These are phyloP conservation scores for Heliconius ethilla DNA, from an alignment of 2,888 invertebrate genomes.

Conservation along the genomic window DNA sequence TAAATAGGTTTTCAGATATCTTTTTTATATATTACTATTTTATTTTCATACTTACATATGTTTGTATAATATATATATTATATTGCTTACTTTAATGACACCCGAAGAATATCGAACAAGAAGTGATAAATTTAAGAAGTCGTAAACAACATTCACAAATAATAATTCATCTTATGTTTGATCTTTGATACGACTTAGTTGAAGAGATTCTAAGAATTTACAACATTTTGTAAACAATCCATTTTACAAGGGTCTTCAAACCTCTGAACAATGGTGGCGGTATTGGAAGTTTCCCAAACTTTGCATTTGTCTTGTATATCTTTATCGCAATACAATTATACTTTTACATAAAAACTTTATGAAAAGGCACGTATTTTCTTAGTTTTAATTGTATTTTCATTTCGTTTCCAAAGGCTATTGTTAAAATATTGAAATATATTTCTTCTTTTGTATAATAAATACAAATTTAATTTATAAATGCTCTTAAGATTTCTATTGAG, in stretches of 20 bases:
- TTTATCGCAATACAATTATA: constrained; percentile 31
- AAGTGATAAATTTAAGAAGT: constrained; percentile 26
- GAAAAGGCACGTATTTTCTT: constrained; percentile 19
- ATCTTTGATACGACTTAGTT: constrained; percentile 35
- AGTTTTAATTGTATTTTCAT: constrained; percentile 28
- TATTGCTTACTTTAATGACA: neutral
- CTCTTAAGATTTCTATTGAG: neutral
- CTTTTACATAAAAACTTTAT: constrained; percentile 32
- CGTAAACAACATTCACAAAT: constrained; percentile 29
- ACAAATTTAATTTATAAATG: neutral
- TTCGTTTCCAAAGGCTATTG: constrained; percentile 6
- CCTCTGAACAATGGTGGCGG: constrained; percentile 31
- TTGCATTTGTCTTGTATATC: constrained; percentile 32
- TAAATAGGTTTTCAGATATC: too few relatives aligned
- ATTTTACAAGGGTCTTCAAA: constrained; percentile 34
- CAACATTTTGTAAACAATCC: constrained; percentile 36
- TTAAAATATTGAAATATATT: constrained; percentile 1
- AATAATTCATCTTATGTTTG: constrained; percentile 32
- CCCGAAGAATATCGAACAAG: neutral
- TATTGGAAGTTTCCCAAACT: constrained; percentile 33
- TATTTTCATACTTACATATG: too few relatives aligned
- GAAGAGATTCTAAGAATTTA: constrained; percentile 35
- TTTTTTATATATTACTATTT: too few relatives aligned
- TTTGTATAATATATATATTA: neutral
- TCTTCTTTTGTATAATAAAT: constrained; percentile 1